phyloP scores from a whole-genome alignment of 1,140 invertebrate genomes.

The Pygmarrhopalites habei region DNA sequence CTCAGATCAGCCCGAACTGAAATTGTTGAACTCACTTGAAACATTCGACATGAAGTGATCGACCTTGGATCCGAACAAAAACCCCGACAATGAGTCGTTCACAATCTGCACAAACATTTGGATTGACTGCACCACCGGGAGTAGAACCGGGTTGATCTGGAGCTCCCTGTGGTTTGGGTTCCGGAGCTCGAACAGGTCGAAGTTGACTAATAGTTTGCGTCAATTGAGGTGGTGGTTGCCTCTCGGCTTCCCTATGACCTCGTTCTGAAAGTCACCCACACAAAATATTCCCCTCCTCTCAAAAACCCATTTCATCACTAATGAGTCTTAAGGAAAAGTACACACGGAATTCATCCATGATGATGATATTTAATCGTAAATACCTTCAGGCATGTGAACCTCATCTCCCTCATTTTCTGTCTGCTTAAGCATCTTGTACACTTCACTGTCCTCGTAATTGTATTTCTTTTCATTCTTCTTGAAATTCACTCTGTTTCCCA shows the following conservation, averaged over 20 bases:
- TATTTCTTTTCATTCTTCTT: slow-evolving; percentile 90
- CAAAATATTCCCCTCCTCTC: no score
- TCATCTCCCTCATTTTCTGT: slow-evolving; percentile 79
- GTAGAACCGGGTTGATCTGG: slow-evolving; percentile 43
- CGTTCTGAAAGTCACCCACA: not conserved
- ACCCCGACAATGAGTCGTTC: slow-evolving; percentile 88
- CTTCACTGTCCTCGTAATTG: slow-evolving; percentile 77
- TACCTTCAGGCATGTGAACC: no score
- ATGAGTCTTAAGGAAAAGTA: no score
- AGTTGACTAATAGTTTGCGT: slow-evolving; percentile 13
- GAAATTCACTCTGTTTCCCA: slow-evolving; percentile 91
- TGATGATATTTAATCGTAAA: no score
- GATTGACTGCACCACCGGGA: slow-evolving; percentile 56
- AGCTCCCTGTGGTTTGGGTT: slow-evolving; percentile 52
- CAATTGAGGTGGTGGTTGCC: slow-evolving; percentile 1
- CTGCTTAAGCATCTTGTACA: slow-evolving; percentile 85
- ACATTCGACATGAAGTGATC: slow-evolving; percentile 92
- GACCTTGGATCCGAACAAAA: slow-evolving; percentile 90
- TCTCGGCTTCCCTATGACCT: not conserved
- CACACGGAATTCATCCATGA: no score
- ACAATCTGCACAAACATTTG: slow-evolving; percentile 86
- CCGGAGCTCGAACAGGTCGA: slow-evolving; percentile 51
- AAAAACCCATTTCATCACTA: no score
- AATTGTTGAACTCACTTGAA: no score
- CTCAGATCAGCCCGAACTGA: no score